phyloP scores from a whole-genome alignment of 2,888 invertebrate genomes.

The Acanthococcus lagerstroemiae region DNA sequence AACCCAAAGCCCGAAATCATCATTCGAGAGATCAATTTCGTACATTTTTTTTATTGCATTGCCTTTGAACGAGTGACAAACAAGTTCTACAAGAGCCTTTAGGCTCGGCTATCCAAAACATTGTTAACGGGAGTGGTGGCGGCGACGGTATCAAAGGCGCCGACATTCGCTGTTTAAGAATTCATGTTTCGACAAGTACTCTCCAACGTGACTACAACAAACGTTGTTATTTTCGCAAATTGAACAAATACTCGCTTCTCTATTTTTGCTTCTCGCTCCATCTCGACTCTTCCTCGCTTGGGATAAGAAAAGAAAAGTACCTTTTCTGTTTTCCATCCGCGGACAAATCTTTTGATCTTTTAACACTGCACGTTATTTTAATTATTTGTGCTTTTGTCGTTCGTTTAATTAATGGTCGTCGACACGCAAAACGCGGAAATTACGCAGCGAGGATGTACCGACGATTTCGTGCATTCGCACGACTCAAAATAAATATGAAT shows the following conservation, averaged over 20 bases:
- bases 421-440: background rate
- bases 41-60: conserved; percentile 1
- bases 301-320: background rate
- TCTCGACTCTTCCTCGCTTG: background rate
- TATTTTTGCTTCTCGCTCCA: background rate
- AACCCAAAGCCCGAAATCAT: too few relatives aligned
- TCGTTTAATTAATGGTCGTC: conserved; percentile 1
- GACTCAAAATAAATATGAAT: too few relatives aligned
- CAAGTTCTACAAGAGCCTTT: conserved; percentile 18
- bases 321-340: background rate
- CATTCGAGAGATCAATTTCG: background rate
- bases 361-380: conserved; percentile 20
- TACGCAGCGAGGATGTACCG: too few relatives aligned
- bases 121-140: conserved; percentile 15
- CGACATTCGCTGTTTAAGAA: conserved; percentile 27
- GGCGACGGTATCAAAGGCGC: conserved; percentile 13
- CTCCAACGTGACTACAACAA: conserved; percentile 31
- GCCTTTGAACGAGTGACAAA: conserved; percentile 8
- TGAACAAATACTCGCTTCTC: conserved; percentile 15
- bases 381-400: conserved; percentile 24
- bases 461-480: too few relatives aligned
- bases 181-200: conserved; percentile 28
- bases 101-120: conserved; percentile 19
- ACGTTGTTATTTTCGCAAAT: conserved; percentile 30
- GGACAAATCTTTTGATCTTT: conserved; percentile 21